phyloP scores from a whole-genome alignment of 2,888 invertebrate species.

The Horisme vitalbata region DNA sequence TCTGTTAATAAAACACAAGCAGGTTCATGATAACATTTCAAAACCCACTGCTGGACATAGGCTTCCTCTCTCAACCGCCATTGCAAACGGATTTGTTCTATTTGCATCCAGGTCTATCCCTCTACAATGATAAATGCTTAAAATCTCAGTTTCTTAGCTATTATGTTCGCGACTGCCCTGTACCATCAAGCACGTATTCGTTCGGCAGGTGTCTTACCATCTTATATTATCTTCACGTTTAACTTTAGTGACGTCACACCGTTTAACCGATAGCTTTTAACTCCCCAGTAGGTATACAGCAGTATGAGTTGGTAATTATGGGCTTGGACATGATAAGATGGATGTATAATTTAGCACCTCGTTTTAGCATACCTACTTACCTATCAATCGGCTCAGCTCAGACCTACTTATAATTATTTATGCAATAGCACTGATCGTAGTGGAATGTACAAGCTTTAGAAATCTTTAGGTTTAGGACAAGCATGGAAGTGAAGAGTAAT shows the following conservation, averaged over 20 bases:
- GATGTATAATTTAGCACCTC: slow-evolving; percentile 18
- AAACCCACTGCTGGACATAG: too few relatives aligned
- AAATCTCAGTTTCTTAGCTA: not conserved
- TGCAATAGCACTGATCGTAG: too few relatives aligned
- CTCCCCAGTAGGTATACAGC: slow-evolving; percentile 1
- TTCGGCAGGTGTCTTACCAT: slow-evolving; percentile 49
- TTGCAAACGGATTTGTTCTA: too few relatives aligned
- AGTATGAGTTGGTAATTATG: slow-evolving; percentile 21
- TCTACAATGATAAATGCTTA: too few relatives aligned
- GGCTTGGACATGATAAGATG: slow-evolving; percentile 6
- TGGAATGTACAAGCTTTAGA: too few relatives aligned
- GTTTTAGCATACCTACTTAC: slow-evolving; percentile 1
- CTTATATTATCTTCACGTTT: slow-evolving; percentile 18
- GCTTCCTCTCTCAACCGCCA: too few relatives aligned
- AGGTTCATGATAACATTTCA: too few relatives aligned
- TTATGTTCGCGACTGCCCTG: slow-evolving; percentile 44
- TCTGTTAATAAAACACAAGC: too few relatives aligned
- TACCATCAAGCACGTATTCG: slow-evolving; percentile 62
- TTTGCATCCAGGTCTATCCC: too few relatives aligned
- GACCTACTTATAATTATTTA: too few relatives aligned
- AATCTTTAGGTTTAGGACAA: too few relatives aligned
- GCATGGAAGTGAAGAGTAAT: too few relatives aligned
- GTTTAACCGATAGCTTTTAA: slow-evolving; percentile 20
- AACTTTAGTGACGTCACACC: slow-evolving; percentile 16
- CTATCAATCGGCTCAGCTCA: not conserved